Evolutionary conservation across 2,797 vertebrate genomes (phyloP), one percentile per base, ranked within the genome.

Genomic region (Apogon hyalosoma): DNA sequence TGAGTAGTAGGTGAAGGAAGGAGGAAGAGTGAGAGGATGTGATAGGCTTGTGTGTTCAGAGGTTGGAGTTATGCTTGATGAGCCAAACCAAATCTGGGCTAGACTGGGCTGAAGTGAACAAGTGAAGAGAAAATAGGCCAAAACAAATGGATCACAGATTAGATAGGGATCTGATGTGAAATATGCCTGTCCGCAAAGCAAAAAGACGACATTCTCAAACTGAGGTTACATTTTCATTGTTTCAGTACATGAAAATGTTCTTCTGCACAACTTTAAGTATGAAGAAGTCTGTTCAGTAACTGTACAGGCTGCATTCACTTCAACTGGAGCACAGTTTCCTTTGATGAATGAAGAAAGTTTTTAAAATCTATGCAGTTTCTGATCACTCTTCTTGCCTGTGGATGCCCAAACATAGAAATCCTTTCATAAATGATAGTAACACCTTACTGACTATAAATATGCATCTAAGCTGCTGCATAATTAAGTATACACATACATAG

Each of bases 81-180:
- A 82, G 84, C 84, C 82, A 84, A 90, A 84, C 75, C 70, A 80
- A 88, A 90, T 78, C 56, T 63, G 79, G 76, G 70, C 69, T 59
- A 66, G 73, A 80, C 73, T 43, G 62, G 63, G 36, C 50, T 81
- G 16, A 83, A 84, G 82, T 77, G 63, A 87, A 82, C 77, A 82
- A 86, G 83, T 79, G 46, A 87, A 78, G 71, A 67, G 57, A 85
- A 64, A 59, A 21, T 49, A 68, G 49, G 85, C 84, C 80, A 85
- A 85, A 76, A 66, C 69, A 87, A 87, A 81, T 73, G 72, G 42
- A 76, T 79, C 57, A 45, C 54, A 73, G 54, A 74, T 67, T 60
- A 76, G 62, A 79, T 40, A 40, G 57, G 21, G 56, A 31, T 76
- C 18, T 46, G 46, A 50, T 55, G 47, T 73, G 54, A 71, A 69